phyloP scores from a whole-genome alignment of 2,797 vertebrate genomes.

The Threskiornis aethiopicus region DNA sequence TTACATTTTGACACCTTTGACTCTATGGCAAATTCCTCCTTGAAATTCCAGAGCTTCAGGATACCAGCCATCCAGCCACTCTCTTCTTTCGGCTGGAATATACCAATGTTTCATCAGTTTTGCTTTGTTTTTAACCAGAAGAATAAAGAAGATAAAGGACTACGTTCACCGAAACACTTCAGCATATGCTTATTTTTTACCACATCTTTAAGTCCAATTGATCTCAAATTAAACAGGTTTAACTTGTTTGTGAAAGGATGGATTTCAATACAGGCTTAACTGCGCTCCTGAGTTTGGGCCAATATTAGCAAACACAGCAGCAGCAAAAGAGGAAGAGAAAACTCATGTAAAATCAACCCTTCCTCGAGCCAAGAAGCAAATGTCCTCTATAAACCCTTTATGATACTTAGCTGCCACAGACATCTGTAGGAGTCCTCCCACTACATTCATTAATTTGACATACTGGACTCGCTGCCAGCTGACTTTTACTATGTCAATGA shows the following conservation, averaged over 20 bases:
- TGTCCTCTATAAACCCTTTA: background rate
- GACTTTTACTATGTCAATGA: background rate
- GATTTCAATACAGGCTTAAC: background rate
- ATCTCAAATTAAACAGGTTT: background rate
- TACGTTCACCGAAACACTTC: background rate
- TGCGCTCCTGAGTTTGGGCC: background rate
- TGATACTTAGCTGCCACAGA: background rate
- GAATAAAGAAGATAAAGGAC: background rate
- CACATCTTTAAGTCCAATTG: background rate
- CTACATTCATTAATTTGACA: background rate
- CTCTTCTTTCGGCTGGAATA: background rate
- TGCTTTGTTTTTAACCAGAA: background rate
- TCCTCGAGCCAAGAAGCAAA: background rate
- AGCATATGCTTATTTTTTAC: background rate
- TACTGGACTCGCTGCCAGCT: background rate
- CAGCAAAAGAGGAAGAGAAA: background rate
- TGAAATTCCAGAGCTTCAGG: background rate
- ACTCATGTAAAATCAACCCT: background rate
- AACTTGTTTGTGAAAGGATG: background rate
- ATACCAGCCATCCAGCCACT: background rate
- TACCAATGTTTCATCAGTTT: background rate
- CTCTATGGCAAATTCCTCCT: background rate
- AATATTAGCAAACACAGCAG: background rate
- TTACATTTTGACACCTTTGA: background rate
- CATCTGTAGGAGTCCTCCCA: conserved; percentile 41